These are phyloP conservation scores for Hydropotes inermis DNA, from an alignment of 2,113 vertebrate genomes.

Conservation along the genomic window DNA sequence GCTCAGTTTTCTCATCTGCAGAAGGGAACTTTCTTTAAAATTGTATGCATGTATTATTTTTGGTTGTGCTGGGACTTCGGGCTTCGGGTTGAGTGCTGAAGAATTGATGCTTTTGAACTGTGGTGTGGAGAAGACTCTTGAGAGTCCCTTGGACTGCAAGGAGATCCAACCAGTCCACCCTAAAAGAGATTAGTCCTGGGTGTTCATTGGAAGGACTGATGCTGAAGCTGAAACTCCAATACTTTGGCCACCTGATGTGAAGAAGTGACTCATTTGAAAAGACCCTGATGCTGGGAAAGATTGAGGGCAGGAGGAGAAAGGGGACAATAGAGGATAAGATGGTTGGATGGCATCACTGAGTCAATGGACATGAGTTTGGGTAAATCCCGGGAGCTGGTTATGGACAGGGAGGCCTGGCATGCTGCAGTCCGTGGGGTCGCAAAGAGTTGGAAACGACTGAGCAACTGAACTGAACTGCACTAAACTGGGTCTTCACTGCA, in stretches of 20 bases:
- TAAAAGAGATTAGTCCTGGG: background rate
- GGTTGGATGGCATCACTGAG: background rate
- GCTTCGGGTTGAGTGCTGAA: background rate
- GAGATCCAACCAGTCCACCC: background rate
- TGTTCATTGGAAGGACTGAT: background rate
- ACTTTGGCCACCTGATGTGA: background rate
- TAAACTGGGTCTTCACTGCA: background rate
- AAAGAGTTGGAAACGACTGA: background rate
- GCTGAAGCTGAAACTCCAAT: background rate
- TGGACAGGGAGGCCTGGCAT: background rate
- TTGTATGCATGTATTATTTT: background rate
- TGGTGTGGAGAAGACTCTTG: background rate
- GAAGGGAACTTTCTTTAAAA: background rate
- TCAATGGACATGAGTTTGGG: background rate
- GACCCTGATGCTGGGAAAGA: background rate
- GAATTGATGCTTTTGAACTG: background rate
- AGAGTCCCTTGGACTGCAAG: background rate
- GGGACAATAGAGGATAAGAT: background rate
- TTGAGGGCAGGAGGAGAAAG: background rate
- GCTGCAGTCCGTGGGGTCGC: background rate
- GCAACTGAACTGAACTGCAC: background rate
- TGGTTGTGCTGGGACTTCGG: background rate
- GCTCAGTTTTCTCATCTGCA: background rate
- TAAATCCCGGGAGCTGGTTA: rapidly evolving
- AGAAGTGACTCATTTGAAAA: background rate